Conservation (phyloP, 2,888 invertebrate species). For the Palloptera scutellata region DNA sequence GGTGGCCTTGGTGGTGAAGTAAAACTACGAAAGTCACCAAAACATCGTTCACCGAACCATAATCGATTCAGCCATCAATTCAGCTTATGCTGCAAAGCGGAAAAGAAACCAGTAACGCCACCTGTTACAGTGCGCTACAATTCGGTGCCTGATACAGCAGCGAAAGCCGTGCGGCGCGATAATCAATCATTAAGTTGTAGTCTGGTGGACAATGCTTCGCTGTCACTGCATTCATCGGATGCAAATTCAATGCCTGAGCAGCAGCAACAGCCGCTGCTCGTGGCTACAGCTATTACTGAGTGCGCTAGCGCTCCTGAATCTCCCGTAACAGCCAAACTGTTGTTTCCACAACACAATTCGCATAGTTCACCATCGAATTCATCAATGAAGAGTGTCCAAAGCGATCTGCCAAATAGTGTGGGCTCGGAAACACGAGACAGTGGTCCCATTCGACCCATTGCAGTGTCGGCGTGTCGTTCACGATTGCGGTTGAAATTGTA, state of each 20-base stretch:
- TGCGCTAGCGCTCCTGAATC: slow-evolving; percentile 63
- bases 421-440: background rate
- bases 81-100: slow-evolving; percentile 61
- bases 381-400: slow-evolving; percentile 56
- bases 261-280: slow-evolving; percentile 34
- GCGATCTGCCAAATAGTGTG: slow-evolving; percentile 38
- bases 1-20: slow-evolving; percentile 45
- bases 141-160: slow-evolving; percentile 54
- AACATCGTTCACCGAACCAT: slow-evolving; percentile 58
- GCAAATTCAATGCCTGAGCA: slow-evolving; percentile 40
- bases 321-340: slow-evolving; percentile 55
- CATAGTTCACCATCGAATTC: slow-evolving; percentile 58
- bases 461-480: slow-evolving; percentile 63
- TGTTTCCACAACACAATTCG: slow-evolving; percentile 44
- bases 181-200: slow-evolving; percentile 55
- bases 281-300: slow-evolving; percentile 44
- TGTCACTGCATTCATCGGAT: slow-evolving; percentile 51
- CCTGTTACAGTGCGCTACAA: slow-evolving; percentile 63
- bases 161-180: slow-evolving; percentile 47
- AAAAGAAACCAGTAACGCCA: slow-evolving; percentile 59
- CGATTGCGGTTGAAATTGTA: slow-evolving; percentile 60
- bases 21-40: slow-evolving; percentile 51
- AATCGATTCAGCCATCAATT: slow-evolving; percentile 64
- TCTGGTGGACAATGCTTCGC: slow-evolving; percentile 50
- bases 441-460: slow-evolving; percentile 61